Evolutionary conservation across 2,888 invertebrate species (phyloP), one percentile per base, ranked within the genome.

Genomic region (Leucophora obtusa): DNA sequence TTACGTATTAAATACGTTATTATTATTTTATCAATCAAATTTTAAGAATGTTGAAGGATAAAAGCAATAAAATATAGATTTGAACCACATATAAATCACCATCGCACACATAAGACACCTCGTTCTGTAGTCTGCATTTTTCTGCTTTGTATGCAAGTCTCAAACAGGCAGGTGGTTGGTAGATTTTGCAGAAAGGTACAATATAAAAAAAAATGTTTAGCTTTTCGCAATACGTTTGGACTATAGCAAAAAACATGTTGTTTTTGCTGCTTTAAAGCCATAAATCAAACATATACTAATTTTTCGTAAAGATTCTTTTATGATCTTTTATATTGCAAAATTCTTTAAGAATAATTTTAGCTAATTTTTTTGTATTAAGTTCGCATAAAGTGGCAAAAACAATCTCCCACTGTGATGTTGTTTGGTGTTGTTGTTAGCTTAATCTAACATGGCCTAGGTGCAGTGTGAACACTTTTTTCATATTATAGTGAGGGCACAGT

Each of bases 351-450:
- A 35, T 56, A 53, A 54, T 66, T 47, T 71, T 35, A 35, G 28
- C 28, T 38, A 62, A 74, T 75, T 65, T 54, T 66, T 79, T 74
- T 69, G 33, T 70, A 60, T 75, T 54, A 65, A 56, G 50, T 35
- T 14, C 38, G 53, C n/a, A 15, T 17, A 59, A 63, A 69, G 69
- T 54, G 43, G 59, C 43, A 73, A 65, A 79, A 70, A 59, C 56
- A 54, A 53, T 75, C 79, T 43, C 79, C 79, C 70, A 79, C 74
- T 75, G 79, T 71, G 79, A 75, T 70, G 68, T 68, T 62, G 59
- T 28, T 33, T 56, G 56, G 69, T 63, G 70, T 54, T 51, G 65
- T 17, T 65, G 63, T 69, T 76, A 72, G 68, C 71, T 66, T 71
- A 72, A 75, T 72, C 68, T 54, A 51, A 51, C n/a, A 53, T 69